Conservation (phyloP, 2,888 invertebrate species). For the Drosophila borealis region DNA sequence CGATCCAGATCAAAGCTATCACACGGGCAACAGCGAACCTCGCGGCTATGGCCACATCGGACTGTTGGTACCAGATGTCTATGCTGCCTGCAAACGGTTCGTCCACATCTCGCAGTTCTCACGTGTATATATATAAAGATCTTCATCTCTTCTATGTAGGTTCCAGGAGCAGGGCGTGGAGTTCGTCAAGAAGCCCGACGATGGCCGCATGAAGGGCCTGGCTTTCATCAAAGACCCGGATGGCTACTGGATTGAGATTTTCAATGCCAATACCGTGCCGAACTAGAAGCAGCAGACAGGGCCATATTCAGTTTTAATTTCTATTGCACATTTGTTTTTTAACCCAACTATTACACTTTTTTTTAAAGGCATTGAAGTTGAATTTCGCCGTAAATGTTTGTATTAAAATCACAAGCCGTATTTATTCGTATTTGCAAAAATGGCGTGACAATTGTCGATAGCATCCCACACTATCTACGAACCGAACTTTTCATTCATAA, state of each 20-base stretch:
- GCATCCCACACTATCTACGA: background rate
- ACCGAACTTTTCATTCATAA: constrained; percentile 46
- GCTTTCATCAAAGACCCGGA: constrained; percentile 98
- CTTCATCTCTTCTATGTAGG: constrained; percentile 47
- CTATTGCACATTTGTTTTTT: constrained; percentile 17
- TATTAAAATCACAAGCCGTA: constrained; percentile 20
- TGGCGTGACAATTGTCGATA: constrained; percentile 41
- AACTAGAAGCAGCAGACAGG: constrained; percentile 12
- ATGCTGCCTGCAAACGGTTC: constrained; percentile 91
- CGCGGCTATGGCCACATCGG: constrained; percentile 97
- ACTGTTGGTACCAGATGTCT: constrained; percentile 94
- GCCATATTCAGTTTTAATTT: constrained; percentile 18
- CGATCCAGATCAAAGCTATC: constrained; percentile 91
- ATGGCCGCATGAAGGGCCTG: constrained; percentile 96
- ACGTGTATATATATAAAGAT: background rate
- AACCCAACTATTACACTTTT: background rate
- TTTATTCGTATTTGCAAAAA: constrained; percentile 37
- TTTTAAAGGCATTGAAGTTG: constrained; percentile 26
- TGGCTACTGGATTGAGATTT: constrained; percentile 98
- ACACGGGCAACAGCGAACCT: constrained; percentile 96
- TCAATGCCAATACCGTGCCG: constrained; percentile 86
- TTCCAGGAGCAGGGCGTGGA: constrained; percentile 94
- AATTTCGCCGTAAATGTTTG: constrained; percentile 18
- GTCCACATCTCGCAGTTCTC: background rate
- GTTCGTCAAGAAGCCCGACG: constrained; percentile 95